Conservation (phyloP, 2,888 invertebrate species). For the Brachylomia viminalis region DNA sequence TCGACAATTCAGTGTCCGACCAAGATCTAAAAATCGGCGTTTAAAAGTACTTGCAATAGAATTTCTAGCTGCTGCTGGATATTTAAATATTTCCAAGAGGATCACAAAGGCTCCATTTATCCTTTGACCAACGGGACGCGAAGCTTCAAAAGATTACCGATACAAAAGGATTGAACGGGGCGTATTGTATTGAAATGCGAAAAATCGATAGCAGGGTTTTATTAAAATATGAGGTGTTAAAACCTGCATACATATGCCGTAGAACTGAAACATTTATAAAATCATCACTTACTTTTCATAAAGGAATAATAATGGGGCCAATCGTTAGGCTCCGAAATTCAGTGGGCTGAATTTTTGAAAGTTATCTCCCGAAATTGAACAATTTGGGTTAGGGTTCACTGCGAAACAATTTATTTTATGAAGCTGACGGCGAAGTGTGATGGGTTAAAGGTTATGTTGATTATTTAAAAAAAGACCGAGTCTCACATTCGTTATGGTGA, state of each 20-base stretch:
- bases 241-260: not conserved
- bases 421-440: not conserved
- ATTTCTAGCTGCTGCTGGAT: not conserved
- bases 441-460: not conserved
- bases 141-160: conserved; percentile 52
- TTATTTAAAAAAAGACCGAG: conserved; percentile 5
- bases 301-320: conserved; percentile 12
- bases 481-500: not conserved
- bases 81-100: conserved; percentile 44
- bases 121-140: conserved; percentile 52
- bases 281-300: conserved; percentile 19
- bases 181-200: conserved; percentile 32
- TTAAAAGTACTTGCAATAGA: not conserved
- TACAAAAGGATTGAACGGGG: conserved; percentile 48
- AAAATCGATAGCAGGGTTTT: conserved; percentile 9
- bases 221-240: conserved; percentile 25
- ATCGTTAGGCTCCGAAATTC: conserved; percentile 9
- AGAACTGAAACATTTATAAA: conserved; percentile 5
- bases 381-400: conserved; percentile 40
- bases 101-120: conserved; percentile 42
- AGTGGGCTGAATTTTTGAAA: conserved; percentile 45
- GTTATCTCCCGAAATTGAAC: conserved; percentile 38
- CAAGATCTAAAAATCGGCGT: not conserved
- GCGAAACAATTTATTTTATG: conserved; percentile 30
- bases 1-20: not conserved